These are phyloP conservation scores for Branchipolynoe longqiensis DNA, from an alignment of 2,888 invertebrate genomes.

Conservation along the genomic window DNA sequence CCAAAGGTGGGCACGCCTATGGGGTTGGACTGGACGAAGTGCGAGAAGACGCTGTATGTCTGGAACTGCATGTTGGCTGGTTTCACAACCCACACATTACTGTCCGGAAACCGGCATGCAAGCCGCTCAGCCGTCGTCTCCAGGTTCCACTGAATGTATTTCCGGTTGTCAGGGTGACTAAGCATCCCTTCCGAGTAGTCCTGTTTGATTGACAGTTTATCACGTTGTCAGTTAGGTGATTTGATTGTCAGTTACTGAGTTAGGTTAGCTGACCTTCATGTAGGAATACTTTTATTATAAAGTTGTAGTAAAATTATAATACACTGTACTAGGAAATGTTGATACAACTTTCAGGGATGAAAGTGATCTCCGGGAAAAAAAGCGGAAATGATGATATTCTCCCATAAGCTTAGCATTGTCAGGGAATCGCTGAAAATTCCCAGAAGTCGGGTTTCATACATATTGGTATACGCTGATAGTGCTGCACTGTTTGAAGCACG, in stretches of 20 bases:
- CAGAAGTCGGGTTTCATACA: too few relatives aligned
- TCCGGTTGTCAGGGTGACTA: slow-evolving; percentile 88
- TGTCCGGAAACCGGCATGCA: slow-evolving; percentile 86
- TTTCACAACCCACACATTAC: slow-evolving; percentile 77
- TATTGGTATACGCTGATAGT: too few relatives aligned
- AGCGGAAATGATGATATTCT: neutral
- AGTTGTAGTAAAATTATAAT: too few relatives aligned
- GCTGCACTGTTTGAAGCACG: too few relatives aligned
- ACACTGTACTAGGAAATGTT: too few relatives aligned
- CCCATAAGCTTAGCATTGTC: too few relatives aligned
- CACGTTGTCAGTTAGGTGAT: too few relatives aligned
- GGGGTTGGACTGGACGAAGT: slow-evolving; percentile 91
- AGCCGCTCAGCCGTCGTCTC: slow-evolving; percentile 89
- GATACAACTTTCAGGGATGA: too few relatives aligned
- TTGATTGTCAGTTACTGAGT: neutral
- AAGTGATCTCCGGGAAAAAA: neutral
- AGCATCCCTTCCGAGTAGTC: slow-evolving; percentile 93
- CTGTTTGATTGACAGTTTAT: too few relatives aligned
- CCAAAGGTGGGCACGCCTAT: slow-evolving; percentile 90
- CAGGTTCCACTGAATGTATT: slow-evolving; percentile 90
- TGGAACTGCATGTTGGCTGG: slow-evolving; percentile 89
- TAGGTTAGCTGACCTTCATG: neutral
- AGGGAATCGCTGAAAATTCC: too few relatives aligned
- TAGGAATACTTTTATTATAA: neutral
- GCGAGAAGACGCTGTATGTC: slow-evolving; percentile 93